These are phyloP conservation scores for Zootermopsis nevadensis DNA, from an alignment of 2,888 invertebrate genomes.

Conservation along the genomic window DNA sequence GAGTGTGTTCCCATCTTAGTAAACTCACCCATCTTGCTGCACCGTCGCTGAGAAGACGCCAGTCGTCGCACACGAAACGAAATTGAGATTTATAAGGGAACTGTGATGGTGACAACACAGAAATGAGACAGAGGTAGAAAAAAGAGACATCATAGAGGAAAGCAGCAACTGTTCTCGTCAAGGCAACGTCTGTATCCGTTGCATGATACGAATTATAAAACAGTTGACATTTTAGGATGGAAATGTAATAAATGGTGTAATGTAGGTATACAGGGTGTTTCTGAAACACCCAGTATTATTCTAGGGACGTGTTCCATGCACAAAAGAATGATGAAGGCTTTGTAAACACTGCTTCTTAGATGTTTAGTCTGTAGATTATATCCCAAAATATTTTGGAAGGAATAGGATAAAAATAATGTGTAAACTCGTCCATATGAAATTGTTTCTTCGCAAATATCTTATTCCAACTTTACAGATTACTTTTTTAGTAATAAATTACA, in stretches of 20 bases:
- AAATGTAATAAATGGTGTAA: not conserved
- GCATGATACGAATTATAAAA: not conserved
- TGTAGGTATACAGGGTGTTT: too few species aligned
- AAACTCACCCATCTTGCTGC: not conserved
- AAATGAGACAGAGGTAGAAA: not conserved
- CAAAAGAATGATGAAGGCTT: too few species aligned
- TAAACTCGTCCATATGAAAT: too few species aligned
- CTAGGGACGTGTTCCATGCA: too few species aligned
- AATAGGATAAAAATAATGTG: too few species aligned
- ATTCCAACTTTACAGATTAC: too few species aligned
- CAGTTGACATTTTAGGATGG: conserved; percentile 4
- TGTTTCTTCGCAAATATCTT: too few species aligned
- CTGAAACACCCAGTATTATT: too few species aligned
- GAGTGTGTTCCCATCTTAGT: not conserved
- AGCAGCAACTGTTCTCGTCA: not conserved
- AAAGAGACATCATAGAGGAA: not conserved
- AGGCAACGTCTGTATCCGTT: not conserved
- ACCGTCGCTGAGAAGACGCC: not conserved
- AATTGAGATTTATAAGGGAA: conserved; percentile 2
- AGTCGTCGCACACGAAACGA: conserved; percentile 3
- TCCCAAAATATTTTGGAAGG: too few species aligned
- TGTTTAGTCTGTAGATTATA: too few species aligned
- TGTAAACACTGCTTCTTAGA: too few species aligned
- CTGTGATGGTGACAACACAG: not conserved
- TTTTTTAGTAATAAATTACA: too few species aligned